These are phyloP conservation scores for Nomada goodeniana DNA, from an alignment of 2,888 invertebrate genomes.

Conservation along the genomic window DNA sequence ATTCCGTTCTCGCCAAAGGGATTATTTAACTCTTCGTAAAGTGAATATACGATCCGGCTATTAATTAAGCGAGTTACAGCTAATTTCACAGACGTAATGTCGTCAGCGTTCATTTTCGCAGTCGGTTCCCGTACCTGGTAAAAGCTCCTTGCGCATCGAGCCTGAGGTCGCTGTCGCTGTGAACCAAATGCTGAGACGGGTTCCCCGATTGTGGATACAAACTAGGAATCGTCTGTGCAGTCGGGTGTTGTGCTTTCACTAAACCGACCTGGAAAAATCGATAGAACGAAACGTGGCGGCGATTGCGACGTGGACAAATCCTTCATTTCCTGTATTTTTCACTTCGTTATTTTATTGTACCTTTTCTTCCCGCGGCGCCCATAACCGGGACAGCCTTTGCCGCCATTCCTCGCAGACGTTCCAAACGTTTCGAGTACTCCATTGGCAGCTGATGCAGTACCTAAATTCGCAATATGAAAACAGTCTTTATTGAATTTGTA, in stretches of 20 bases:
- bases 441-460: conserved; percentile 79
- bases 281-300: conserved; percentile 1
- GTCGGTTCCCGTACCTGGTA: conserved; percentile 76
- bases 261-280: conserved; percentile 78
- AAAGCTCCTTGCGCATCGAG: conserved; percentile 82
- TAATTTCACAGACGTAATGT: background rate
- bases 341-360: conserved; percentile 56
- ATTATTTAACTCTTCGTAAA: background rate
- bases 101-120: background rate
- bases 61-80: background rate
- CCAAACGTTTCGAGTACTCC: conserved; percentile 80
- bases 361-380: conserved; percentile 83
- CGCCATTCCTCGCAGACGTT: conserved; percentile 82
- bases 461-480: conserved; percentile 49
- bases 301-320: background rate
- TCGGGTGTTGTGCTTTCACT: conserved; percentile 82
- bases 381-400: conserved; percentile 81
- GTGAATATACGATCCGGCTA: background rate
- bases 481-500: background rate
- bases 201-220: conserved; percentile 79
- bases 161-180: conserved; percentile 82
- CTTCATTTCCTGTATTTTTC: background rate
- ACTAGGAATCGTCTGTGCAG: conserved; percentile 81
- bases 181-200: conserved; percentile 80
- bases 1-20: background rate